A percentile compares a stretch with the other conserved stretches of the same genome.
Evolutionary conservation across 2,113 vertebrate genomes (phyloP).

Genomic region (Epinephelus cyanopodus): DNA sequence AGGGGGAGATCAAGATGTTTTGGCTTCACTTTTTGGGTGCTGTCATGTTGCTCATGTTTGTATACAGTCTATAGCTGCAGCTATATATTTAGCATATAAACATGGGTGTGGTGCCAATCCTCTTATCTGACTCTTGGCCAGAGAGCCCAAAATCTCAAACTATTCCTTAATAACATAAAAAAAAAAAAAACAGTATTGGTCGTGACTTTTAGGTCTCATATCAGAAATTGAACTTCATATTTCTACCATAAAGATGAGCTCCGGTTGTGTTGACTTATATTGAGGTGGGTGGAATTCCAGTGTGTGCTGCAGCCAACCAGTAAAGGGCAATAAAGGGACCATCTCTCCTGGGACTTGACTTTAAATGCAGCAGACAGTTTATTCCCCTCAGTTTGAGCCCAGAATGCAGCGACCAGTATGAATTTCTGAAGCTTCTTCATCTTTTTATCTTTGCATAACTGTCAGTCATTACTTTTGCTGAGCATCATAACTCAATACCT

Average conservation of each 20-base stretch:
- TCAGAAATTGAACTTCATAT: conserved; percentile 34
- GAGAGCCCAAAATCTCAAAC: background rate
- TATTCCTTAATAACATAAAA: background rate
- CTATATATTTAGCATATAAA: background rate
- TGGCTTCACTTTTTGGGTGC: too few species aligned
- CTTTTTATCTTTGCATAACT: conserved; percentile 34
- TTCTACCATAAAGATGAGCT: conserved; percentile 12
- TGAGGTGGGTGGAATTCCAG: conserved; percentile 56
- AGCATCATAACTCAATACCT: too few species aligned
- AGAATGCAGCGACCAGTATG: background rate
- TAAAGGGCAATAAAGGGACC: conserved; percentile 66
- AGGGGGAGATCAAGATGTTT: too few species aligned
- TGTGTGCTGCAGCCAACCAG: conserved; percentile 51
- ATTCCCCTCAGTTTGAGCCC: conserved; percentile 42
- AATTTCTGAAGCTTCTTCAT: conserved; percentile 33
- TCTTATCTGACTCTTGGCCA: background rate
- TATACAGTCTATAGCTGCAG: background rate
- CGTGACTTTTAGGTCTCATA: conserved; percentile 1
- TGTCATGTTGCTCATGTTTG: too few species aligned
- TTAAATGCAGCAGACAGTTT: conserved; percentile 57
- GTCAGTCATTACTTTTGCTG: conserved; percentile 11
- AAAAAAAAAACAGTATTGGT: background rate
- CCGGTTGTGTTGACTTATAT: conserved; percentile 50
- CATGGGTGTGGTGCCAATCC: background rate
- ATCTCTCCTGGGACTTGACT: conserved; percentile 55